Percentiles rank a stretch among this genome's conserved stretches.
phyloP scores from a whole-genome alignment of 2,888 invertebrate genomes.

The Polylopha cassiicola region DNA sequence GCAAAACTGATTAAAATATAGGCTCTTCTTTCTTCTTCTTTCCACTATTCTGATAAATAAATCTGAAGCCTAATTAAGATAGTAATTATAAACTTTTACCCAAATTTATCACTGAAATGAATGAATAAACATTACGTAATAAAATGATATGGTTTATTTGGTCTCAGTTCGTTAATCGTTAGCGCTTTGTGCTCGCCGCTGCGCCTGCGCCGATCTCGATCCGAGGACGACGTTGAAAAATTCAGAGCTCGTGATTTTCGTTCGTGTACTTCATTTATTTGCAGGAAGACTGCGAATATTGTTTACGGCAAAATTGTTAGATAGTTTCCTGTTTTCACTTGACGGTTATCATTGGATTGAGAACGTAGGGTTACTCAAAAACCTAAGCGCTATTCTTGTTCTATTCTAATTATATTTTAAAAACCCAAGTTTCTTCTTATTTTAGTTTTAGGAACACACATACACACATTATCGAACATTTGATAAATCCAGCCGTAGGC shows the following conservation, averaged over 20 bases:
- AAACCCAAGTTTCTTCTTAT: too few species aligned
- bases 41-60: too few species aligned
- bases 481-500: too few species aligned
- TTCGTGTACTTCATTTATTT: conserved; percentile 70
- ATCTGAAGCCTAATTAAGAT: conserved; percentile 7
- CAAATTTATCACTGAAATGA: conserved; percentile 23
- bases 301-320: conserved; percentile 48
- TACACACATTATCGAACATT: too few species aligned
- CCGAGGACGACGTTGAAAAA: conserved; percentile 67
- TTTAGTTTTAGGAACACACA: too few species aligned
- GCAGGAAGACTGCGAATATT: conserved; percentile 56
- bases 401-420: too few species aligned
- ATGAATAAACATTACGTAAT: conserved; percentile 42
- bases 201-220: conserved; percentile 52
- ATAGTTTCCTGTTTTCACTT: conserved; percentile 48
- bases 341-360: conserved; percentile 2
- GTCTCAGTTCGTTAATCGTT: conserved; percentile 62
- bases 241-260: conserved; percentile 69
- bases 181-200: conserved; percentile 63
- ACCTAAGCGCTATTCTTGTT: conserved; percentile 3
- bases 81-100: conserved; percentile 14
- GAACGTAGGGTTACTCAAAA: conserved; percentile 4
- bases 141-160: conserved; percentile 60
- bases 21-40: too few species aligned
- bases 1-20: too few species aligned